Conservation (phyloP, 2,113 vertebrate genomes). For the Mungos mungo region DNA sequence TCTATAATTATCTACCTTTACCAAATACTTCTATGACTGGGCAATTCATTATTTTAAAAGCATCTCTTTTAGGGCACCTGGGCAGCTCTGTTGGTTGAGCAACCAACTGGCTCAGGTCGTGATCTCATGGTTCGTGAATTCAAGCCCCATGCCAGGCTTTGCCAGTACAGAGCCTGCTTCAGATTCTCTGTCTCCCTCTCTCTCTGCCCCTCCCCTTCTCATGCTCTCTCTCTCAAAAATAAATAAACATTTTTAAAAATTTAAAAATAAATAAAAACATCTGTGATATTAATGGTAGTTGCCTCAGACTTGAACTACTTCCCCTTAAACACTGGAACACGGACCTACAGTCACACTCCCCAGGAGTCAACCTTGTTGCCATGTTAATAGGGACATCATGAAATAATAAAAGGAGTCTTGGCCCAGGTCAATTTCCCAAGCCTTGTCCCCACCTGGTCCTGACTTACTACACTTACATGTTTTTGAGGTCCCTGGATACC, state of each 20-base stretch:
- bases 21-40: not conserved
- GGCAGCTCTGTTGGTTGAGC: too few relatives aligned
- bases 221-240: too few relatives aligned
- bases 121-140: too few relatives aligned
- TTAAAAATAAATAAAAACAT: not conserved
- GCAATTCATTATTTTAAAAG: not conserved
- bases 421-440: not conserved
- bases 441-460: not conserved
- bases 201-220: too few relatives aligned
- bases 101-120: too few relatives aligned
- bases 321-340: not conserved
- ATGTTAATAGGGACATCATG: not conserved
- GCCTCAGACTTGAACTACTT: not conserved
- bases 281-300: not conserved
- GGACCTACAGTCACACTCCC: not conserved
- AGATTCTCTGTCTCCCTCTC: too few relatives aligned
- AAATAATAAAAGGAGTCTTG: not conserved
- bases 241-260: too few relatives aligned
- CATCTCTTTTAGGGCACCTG: too few relatives aligned
- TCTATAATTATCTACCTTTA: constrained; percentile 1
- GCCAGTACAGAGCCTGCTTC: too few relatives aligned
- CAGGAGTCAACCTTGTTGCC: not conserved
- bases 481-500: not conserved
- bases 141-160: too few relatives aligned
- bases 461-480: not conserved